Evolutionary conservation across 2,888 invertebrate species (phyloP).

Genomic region (Nemoura dubitans): DNA sequence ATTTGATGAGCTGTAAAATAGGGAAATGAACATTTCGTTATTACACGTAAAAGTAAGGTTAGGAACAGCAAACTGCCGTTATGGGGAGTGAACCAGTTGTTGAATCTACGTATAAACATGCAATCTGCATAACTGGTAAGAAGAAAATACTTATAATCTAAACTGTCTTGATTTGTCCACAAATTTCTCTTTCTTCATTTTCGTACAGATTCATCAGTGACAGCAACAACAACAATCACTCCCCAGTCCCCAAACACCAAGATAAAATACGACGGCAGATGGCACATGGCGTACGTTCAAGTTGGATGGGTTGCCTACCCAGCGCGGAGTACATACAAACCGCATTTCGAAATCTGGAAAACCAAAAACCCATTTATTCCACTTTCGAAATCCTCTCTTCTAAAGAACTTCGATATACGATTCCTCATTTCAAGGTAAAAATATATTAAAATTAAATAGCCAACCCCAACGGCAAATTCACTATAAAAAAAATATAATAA

Average conservation of each 20-base stretch:
- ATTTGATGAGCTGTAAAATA: constrained; percentile 89
- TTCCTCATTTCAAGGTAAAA: too few species aligned
- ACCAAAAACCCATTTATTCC: too few species aligned
- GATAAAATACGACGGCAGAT: neutral
- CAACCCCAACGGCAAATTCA: too few species aligned
- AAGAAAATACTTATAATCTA: constrained; percentile 81
- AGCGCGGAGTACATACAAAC: neutral
- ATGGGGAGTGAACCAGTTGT: too few species aligned
- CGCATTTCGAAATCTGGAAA: neutral
- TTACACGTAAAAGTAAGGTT: neutral
- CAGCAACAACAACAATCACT: neutral
- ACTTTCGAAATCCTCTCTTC: too few species aligned
- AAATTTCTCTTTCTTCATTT: constrained; percentile 72
- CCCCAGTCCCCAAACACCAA: neutral
- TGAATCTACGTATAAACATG: neutral
- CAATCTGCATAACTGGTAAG: neutral
- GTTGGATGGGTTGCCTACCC: neutral
- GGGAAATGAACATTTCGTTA: neutral
- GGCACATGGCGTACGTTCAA: neutral
- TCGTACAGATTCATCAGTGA: constrained; percentile 34
- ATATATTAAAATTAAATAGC: too few species aligned
- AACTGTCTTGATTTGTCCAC: constrained; percentile 82
- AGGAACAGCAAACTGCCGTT: neutral
- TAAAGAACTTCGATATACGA: too few species aligned
- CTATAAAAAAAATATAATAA: too few species aligned